Base-by-base conservation (phyloP, 2,797 vertebrate genomes). In the Micropoecilia bifurca region DNA sequence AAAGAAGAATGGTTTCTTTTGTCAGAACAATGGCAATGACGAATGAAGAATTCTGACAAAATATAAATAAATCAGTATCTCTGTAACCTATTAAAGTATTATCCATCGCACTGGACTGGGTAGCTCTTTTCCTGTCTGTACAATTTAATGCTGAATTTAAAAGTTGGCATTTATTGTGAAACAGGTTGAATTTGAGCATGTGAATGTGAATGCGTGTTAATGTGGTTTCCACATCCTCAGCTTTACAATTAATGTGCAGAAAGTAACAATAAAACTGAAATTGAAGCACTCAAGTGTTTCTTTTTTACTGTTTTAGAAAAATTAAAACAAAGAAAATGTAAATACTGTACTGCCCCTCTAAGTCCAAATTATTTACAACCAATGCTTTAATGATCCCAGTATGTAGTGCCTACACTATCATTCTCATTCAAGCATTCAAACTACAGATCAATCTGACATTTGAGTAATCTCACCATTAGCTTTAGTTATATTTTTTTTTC, bases 71-170 rank as follows among this genome's bases (percentile, higher is more conserved):
- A 87, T 87, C 92, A 93, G 85, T 84, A 68, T 83, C 77, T 63
- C 16, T 72, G 72, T 77, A 85, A 87, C 71, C 85, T 88, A 90
- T 93, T 91, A 83, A 93, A 92, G 92, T 75, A 76, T 75, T 85
- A 90, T 92, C 84, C 85, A 86, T 91, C 81, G 89, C 88, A 90
- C 80, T 73, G 75, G 83, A 80, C 80, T 80, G 78, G 77, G 47
- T 87, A 66, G 80, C 82, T 84, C 80, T 86, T 85, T 81, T 83
- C 80, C 80, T 92, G 90, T 87, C 90, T 83, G 69, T 81, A 78
- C 93, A 92, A 93, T 95, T 94, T 91, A 92, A 94, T 90, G 88
- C 91, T 90, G 90, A 94, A 94, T 79, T 91, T 89, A 91, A 92
- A 93, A 91, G 87, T 86, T 85, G 87, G 91, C 91, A 91, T 94